Percentiles rank a stretch among this genome's conserved stretches.
phyloP scores from a whole-genome alignment of 2,113 vertebrate genomes.

The Eclectus roratus region DNA sequence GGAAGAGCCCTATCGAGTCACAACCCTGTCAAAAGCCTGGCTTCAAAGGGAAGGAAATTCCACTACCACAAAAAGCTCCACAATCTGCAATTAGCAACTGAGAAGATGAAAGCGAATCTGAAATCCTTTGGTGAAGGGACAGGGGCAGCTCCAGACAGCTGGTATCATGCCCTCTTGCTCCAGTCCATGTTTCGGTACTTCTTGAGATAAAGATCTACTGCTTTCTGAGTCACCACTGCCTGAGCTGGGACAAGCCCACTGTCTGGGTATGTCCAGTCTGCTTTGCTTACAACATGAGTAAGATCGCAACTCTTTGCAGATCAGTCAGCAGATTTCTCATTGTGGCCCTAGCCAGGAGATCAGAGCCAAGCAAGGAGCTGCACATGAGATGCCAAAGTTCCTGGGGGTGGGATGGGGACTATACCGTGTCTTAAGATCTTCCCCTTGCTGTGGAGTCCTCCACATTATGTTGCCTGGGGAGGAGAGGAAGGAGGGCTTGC shows the following conservation, averaged over 20 bases:
- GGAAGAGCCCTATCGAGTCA: background rate
- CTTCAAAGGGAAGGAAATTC: background rate
- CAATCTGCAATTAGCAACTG: background rate
- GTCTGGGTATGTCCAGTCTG: background rate
- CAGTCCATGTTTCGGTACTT: background rate
- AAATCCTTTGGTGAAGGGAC: background rate
- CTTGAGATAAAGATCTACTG: background rate
- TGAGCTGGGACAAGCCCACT: background rate
- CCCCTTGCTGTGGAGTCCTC: background rate
- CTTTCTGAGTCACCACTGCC: background rate
- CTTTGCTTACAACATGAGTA: background rate
- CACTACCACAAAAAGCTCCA: background rate
- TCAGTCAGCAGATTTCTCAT: background rate
- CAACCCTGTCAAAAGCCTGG: background rate
- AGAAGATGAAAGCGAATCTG: background rate
- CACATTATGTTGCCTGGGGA: fast-evolving
- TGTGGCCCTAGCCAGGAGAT: background rate
- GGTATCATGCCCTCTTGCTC: background rate
- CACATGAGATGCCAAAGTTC: background rate
- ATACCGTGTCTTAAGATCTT: background rate
- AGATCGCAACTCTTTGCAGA: fast-evolving
- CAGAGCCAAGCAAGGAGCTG: background rate
- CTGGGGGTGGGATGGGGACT: background rate
- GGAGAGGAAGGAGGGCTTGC: background rate
- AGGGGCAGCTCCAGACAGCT: background rate